Conservation (phyloP, 2,888 invertebrate genomes). For the Laspeyria flexula region DNA sequence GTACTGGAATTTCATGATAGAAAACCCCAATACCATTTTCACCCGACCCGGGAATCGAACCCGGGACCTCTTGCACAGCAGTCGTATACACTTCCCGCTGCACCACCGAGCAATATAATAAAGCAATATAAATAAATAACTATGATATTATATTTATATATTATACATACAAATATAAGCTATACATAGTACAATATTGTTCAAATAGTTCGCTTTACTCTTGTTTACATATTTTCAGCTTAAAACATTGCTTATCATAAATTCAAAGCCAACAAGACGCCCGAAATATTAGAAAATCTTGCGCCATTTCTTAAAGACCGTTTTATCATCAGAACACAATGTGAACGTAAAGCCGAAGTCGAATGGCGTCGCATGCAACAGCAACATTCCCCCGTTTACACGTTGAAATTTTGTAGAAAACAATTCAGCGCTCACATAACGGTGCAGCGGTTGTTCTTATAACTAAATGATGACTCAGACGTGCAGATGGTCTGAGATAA, state of each 20-base stretch:
- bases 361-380: slow-evolving; percentile 36
- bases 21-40: too few species aligned
- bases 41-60: too few species aligned
- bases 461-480: slow-evolving; percentile 33
- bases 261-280: slow-evolving; percentile 9
- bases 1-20: too few species aligned
- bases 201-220: too few species aligned
- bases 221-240: neutral
- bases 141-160: too few species aligned
- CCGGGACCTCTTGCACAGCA: too few species aligned
- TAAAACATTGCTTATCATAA: slow-evolving; percentile 13
- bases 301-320: slow-evolving; percentile 30
- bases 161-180: too few species aligned
- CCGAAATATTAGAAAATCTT: slow-evolving; percentile 25
- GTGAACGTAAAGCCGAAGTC: slow-evolving; percentile 23
- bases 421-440: slow-evolving; percentile 35
- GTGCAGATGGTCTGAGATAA: slow-evolving; percentile 3
- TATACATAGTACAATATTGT: too few species aligned
- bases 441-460: slow-evolving; percentile 30
- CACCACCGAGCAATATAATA: too few species aligned
- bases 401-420: slow-evolving; percentile 42
- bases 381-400: slow-evolving; percentile 38
- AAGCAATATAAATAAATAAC: too few species aligned
- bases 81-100: too few species aligned
- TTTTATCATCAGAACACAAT: slow-evolving; percentile 41